Base-by-base conservation (phyloP, 2,113 vertebrate species). In the Strigops habroptila region DNA sequence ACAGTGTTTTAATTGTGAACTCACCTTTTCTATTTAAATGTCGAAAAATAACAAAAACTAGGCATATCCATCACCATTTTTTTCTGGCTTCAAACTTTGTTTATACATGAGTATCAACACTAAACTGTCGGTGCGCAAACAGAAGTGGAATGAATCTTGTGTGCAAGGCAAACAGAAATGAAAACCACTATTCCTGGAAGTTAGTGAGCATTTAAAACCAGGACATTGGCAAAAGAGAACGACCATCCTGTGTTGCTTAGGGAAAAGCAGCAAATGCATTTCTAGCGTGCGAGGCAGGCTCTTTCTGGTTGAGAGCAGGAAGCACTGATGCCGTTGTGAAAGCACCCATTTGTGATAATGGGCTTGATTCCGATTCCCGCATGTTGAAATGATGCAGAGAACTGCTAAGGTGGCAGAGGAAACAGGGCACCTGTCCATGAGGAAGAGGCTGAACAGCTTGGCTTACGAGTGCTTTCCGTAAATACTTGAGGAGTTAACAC, bases 401-500 rank as follows among this genome's bases (percentile, higher is more conserved):
- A 18, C 28, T 24, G 43, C n/a, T 7, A 5, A 62, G 44, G 88
- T 55, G 71, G 71, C 75, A 53, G 43, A 62, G 82, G 60, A 62
- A 79, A 76, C 39, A 16, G 43, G 49, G 85, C 87, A 86, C 71
- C 57, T 68, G 65, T 41, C 94, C 59, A 39, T 13, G 39, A 82
- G 82, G 44, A 27, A 31, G 37, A 82, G 27, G 59, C 80, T 67
- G 82, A 28, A 67, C 53, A 63, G 28, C 44, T 88, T 86, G 92
- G 93, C 86, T 65, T 18, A 28, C 0, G 2, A 73, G 53, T 27
- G 63, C 63, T 67, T 44, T 49, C 91, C 8, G 8, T 86, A 94
- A 97, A 97, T 94, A 80, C 87, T 46, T 67, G 70, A 88, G 94
- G 84, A 95, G 87, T 96, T 95, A 95, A 79, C 92, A 94, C 94